Percentiles rank a stretch among this genome's conserved stretches.
Conservation (phyloP, 1,140 invertebrate genomes). For the Manduca sexta region DNA sequence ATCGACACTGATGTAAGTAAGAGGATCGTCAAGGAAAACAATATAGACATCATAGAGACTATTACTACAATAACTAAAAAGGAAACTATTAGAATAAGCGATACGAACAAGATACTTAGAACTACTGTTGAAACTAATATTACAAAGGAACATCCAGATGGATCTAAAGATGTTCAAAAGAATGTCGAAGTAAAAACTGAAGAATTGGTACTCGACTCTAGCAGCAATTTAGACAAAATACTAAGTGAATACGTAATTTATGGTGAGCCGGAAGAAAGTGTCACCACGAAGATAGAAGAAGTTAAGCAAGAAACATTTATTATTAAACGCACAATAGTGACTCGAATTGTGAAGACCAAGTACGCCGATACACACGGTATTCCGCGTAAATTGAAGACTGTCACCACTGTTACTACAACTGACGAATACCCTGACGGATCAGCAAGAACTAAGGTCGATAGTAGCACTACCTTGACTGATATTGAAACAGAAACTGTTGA, state of each 20-base stretch:
- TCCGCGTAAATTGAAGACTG: slow-evolving; percentile 59
- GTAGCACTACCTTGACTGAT: slow-evolving; percentile 42
- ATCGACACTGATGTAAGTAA: slow-evolving; percentile 70
- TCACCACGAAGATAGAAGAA: slow-evolving; percentile 44
- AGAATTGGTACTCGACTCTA: slow-evolving; percentile 42
- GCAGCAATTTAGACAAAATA: slow-evolving; percentile 49
- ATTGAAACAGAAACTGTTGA: slow-evolving; percentile 38
- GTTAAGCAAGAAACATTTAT: slow-evolving; percentile 43
- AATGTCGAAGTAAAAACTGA: slow-evolving; percentile 65
- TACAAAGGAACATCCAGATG: slow-evolving; percentile 62
- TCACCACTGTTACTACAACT: slow-evolving; percentile 52
- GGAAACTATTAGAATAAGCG: slow-evolving; percentile 55
- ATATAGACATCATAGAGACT: slow-evolving; percentile 64
- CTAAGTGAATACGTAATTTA: slow-evolving; percentile 31
- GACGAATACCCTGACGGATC: slow-evolving; percentile 68
- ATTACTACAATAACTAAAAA: slow-evolving; percentile 64
- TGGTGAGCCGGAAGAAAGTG: slow-evolving; percentile 53
- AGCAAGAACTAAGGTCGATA: slow-evolving; percentile 53
- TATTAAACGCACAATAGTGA: slow-evolving; percentile 51
- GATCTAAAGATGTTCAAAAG: slow-evolving; percentile 56
- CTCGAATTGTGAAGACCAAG: slow-evolving; percentile 52
- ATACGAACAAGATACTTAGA: slow-evolving; percentile 51
- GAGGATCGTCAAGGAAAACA: slow-evolving; percentile 58
- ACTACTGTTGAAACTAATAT: slow-evolving; percentile 65
- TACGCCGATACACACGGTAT: slow-evolving; percentile 44